phyloP scores from a whole-genome alignment of 2,797 vertebrate species.

The Botia kubotai region DNA sequence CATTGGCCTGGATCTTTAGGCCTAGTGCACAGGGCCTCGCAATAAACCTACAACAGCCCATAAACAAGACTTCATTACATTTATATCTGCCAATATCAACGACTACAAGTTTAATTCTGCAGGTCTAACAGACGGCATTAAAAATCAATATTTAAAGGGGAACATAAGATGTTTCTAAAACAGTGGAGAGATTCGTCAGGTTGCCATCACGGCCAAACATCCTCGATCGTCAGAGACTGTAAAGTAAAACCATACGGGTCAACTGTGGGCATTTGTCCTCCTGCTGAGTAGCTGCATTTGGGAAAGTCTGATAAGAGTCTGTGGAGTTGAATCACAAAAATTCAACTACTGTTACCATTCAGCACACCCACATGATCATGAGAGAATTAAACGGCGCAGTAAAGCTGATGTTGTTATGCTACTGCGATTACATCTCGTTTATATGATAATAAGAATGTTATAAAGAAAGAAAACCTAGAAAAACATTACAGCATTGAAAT shows the following conservation, averaged over 20 bases:
- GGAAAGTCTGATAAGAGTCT: background rate
- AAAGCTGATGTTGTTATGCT: background rate
- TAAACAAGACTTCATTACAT: conserved; percentile 47
- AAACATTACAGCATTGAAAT: background rate
- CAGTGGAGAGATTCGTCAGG: background rate
- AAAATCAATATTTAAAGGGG: background rate
- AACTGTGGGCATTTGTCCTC: background rate
- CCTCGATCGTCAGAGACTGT: background rate
- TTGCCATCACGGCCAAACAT: background rate
- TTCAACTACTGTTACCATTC: background rate
- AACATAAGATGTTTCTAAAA: background rate
- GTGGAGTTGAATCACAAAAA: background rate
- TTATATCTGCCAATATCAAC: conserved; percentile 18
- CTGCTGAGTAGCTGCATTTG: background rate
- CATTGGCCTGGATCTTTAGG: conserved; percentile 94
- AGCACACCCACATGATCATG: background rate
- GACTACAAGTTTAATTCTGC: background rate
- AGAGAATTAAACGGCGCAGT: background rate
- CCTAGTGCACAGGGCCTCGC: conserved; percentile 97
- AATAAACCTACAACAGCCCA: conserved; percentile 85
- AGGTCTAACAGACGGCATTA: background rate
- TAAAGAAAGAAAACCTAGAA: background rate
- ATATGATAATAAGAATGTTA: conserved; percentile 16
- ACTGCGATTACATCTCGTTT: background rate
- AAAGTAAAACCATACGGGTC: background rate